These are phyloP conservation scores for Trichomalopsis sarcophagae DNA, from an alignment of 1,140 invertebrate species.

Conservation along the genomic window DNA sequence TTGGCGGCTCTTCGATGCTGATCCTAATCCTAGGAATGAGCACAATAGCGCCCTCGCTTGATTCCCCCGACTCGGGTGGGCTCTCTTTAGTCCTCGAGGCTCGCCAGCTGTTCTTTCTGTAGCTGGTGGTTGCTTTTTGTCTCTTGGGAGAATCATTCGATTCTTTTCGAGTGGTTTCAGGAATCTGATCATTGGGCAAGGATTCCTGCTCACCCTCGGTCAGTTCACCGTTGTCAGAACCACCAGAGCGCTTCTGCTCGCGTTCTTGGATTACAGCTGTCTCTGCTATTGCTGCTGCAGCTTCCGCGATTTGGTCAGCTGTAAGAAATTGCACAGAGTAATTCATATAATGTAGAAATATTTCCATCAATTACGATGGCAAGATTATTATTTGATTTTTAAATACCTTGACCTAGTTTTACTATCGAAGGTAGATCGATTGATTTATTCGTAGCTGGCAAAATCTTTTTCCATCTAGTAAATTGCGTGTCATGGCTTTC, in stretches of 20 bases:
- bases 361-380: neutral
- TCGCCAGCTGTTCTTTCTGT: neutral
- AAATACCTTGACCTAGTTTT: conserved; percentile 20
- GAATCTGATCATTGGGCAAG: conserved; percentile 53
- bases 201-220: conserved; percentile 60
- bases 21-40: conserved; percentile 60
- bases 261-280: neutral
- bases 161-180: neutral
- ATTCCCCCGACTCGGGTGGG: conserved; percentile 55
- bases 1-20: conserved; percentile 53
- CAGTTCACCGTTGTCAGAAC: conserved; percentile 53
- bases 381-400: neutral
- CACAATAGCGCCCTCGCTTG: conserved; percentile 37
- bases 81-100: conserved; percentile 20
- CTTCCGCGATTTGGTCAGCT: neutral
- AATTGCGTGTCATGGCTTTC: conserved; percentile 78
- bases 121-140: neutral
- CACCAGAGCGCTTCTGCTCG: conserved; percentile 11
- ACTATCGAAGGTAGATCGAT: conserved; percentile 49
- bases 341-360: neutral
- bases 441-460: conserved; percentile 77
- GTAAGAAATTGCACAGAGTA: neutral
- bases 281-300: conserved; percentile 19
- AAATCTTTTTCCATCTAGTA: conserved; percentile 82
- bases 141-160: neutral